phyloP scores from a whole-genome alignment of 2,113 vertebrate species.

The Serinus canaria region DNA sequence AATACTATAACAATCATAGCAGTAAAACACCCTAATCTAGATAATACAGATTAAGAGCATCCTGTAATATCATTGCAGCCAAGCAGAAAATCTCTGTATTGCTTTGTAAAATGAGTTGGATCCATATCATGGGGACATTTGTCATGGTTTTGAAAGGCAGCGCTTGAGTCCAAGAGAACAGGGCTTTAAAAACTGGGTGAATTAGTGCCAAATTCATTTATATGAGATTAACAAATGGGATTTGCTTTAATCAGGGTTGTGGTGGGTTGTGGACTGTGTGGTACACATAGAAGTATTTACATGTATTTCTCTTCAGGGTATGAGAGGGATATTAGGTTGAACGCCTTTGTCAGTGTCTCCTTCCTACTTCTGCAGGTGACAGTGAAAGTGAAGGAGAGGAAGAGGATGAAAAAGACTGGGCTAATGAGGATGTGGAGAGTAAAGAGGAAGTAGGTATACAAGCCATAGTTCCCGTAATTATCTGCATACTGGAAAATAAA shows the following conservation, averaged over 20 bases:
- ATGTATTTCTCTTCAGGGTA: rapidly evolving
- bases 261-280: background rate
- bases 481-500: background rate
- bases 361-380: constrained; percentile 55
- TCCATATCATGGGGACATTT: background rate
- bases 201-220: constrained; percentile 5
- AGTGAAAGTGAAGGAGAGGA: constrained; percentile 77
- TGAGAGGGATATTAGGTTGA: background rate
- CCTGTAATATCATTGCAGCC: constrained; percentile 28
- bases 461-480: background rate
- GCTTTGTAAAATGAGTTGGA: constrained; percentile 39
- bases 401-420: constrained; percentile 66
- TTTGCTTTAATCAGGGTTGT: background rate
- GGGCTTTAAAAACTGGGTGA: background rate
- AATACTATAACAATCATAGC: background rate
- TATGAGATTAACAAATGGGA: background rate
- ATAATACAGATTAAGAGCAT: constrained; percentile 52
- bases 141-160: constrained; percentile 10
- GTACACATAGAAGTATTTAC: background rate
- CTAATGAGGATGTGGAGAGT: constrained; percentile 63
- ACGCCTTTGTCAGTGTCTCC: background rate
- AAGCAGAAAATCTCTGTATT: constrained; percentile 43
- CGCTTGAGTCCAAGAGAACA: background rate
- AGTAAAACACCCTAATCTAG: constrained; percentile 26
- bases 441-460: constrained; percentile 78